Base-by-base conservation (phyloP, 2,113 vertebrate genomes). In the Sinocyclocheilus grahami region DNA sequence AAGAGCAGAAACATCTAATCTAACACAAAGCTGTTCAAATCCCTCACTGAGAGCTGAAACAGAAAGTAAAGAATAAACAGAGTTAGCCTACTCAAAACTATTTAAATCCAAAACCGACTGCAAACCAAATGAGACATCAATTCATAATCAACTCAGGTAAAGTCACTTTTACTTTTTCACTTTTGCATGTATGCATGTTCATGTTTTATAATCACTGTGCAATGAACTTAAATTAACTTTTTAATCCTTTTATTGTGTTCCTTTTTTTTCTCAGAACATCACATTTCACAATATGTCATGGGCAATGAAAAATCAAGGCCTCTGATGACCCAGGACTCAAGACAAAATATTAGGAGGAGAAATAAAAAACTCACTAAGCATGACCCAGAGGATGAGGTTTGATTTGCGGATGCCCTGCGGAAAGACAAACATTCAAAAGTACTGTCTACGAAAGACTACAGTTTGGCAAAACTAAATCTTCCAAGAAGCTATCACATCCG, bases 271-370 rank as follows among this genome's bases (percentile, higher is more conserved):
- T 9, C 13, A 74, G 71, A 42, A 4, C 22, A n/a, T 75, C 10
- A 24, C 33, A 30, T 39, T 22, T 80, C 33, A 79, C 30, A n/a
- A 53, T 42, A 62, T 46, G 27, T 81, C 33, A 81, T 81, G 60
- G 79, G 79, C 58, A 81, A 65, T 27, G 58, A 13, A 65, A 65
- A 20, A 65, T 81, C 79, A 30, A 46, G 8, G 13, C 37, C n/a
- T 48, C 14, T 81, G 22, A 30, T 63, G 58, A 46, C 37, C n/a
- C 22, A 65, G 8, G 79, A 65, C 37, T 24, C 58, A 65, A 33
- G 24, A 39, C n/a, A 33, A 65, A 65, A 65, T 27, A 11, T 16
- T 65, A 14, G 18, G 53, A 60, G 30, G 77, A 39, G 30, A 79
- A 60, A 58, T 12, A 11, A 79, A 60, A 79, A 22, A 20, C 55